A percentile compares a stretch with the other conserved stretches of the same genome.
phyloP scores from a whole-genome alignment of 2,113 vertebrate genomes.

The Malurus elegans region DNA sequence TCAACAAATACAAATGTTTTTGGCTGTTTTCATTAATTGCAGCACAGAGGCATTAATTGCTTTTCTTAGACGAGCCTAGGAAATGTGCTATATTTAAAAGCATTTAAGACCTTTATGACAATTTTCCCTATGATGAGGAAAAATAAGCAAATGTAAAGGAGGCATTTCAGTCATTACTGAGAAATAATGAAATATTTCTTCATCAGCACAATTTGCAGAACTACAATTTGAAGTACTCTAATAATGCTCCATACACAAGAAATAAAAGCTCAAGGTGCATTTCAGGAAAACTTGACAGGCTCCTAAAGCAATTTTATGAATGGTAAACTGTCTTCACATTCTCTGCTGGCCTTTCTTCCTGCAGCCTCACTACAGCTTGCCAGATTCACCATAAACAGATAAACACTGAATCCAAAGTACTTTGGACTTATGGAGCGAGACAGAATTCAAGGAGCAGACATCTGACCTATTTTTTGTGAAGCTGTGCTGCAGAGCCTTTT shows the following conservation, averaged over 20 bases:
- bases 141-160: neutral
- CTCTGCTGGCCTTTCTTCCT: neutral
- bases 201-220: neutral
- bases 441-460: neutral
- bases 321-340: neutral
- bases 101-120: neutral
- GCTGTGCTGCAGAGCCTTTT: neutral
- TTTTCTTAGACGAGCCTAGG: neutral
- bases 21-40: neutral
- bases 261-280: neutral
- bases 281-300: neutral
- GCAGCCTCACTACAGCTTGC: neutral
- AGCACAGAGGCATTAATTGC: neutral
- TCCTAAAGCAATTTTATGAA: neutral
- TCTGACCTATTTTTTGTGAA: slow-evolving; percentile 10
- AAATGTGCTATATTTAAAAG: neutral
- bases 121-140: neutral
- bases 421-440: neutral
- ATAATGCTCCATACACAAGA: neutral
- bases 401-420: neutral
- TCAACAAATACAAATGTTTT: neutral
- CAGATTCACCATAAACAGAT: neutral
- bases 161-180: neutral
- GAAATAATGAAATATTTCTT: neutral
- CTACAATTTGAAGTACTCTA: neutral